Base-by-base conservation (phyloP, 2,797 vertebrate species). In the Mormyrops attenuatus region DNA sequence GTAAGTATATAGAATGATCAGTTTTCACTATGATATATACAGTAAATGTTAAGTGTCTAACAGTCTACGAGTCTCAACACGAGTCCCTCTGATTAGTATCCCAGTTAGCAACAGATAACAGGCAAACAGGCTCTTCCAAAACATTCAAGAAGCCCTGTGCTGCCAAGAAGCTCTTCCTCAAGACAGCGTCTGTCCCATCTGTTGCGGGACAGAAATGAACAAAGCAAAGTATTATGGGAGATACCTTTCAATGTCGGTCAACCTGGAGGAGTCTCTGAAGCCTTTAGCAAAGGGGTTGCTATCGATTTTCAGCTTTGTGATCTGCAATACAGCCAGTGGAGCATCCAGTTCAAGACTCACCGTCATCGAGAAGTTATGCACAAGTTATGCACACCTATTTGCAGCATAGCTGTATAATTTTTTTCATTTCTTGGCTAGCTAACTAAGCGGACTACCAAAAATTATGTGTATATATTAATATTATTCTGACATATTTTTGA, bases 161-260 rank as follows among this genome's bases (percentile, higher is more conserved):
- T 90, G 44, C 34, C 26, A 44, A 38, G 6, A 15, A 26, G 38
- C 8, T 34, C 52, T 50, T 49, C 93, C 93, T 90, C 89, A 89
- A 60, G 92, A 91, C 90, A 92, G 90, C 89, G 63, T 90, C 93
- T 92, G 93, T 95, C 94, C 96, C 94, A 95, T 95, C 91, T 88
- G 77, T 44, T 66, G 87, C 82, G 88, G 89, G 93, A 93, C 90
- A 89, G 85, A 90, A 49, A 89, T 88, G 90, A 91, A 91, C 90
- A 90, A 85, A 90, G 80, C n/a, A 85, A 85, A 52, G 44, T 5
- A 47, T 49, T 26, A 85, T 26, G 44, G 82, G 44, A 13, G 20
- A 97, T 99, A 99, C 98, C 98, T 99, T 96, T 99, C 98, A 73
- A 99, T 98, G 96, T 99, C 98, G 5, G 98, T 99, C 92, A 99